These are phyloP conservation scores for Rambutsinella grinnellia DNA, from an alignment of 2,888 invertebrate species.

Conservation along the genomic window DNA sequence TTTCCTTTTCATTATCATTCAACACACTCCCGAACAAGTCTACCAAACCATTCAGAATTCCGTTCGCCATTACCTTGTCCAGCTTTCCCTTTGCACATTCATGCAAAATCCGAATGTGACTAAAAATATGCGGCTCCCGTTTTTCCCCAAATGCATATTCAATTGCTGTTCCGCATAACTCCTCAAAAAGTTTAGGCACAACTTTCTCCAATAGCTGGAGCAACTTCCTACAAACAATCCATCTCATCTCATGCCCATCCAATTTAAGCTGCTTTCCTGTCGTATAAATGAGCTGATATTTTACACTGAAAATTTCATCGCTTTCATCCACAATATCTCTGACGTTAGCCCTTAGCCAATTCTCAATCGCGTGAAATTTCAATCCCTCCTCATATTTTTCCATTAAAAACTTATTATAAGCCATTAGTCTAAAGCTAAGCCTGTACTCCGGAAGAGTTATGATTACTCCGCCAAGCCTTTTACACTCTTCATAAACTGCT, in stretches of 20 bases:
- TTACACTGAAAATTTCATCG: constrained; percentile 57
- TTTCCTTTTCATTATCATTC: background rate
- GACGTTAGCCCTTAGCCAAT: constrained; percentile 36
- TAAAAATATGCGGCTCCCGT: background rate
- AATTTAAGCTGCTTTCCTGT: constrained; percentile 44
- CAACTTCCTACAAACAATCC: too few species aligned
- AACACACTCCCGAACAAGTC: background rate
- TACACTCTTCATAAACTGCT: constrained; percentile 33
- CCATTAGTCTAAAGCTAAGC: constrained; percentile 39
- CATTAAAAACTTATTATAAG: constrained; percentile 13
- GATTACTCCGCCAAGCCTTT: constrained; percentile 19
- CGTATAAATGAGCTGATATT: constrained; percentile 59
- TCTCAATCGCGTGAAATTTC: background rate
- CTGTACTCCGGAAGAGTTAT: constrained; percentile 54
- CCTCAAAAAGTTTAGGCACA: background rate
- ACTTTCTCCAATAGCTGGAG: background rate
- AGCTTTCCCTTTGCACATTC: too few species aligned
- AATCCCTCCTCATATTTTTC: background rate
- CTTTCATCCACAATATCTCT: constrained; percentile 60
- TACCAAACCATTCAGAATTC: background rate
- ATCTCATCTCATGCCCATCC: too few species aligned
- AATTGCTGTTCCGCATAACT: background rate
- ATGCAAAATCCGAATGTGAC: background rate
- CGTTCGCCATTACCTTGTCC: background rate
- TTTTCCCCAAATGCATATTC: background rate